Conservation (phyloP, 2,113 vertebrate species). For the Pipra filicauda region DNA sequence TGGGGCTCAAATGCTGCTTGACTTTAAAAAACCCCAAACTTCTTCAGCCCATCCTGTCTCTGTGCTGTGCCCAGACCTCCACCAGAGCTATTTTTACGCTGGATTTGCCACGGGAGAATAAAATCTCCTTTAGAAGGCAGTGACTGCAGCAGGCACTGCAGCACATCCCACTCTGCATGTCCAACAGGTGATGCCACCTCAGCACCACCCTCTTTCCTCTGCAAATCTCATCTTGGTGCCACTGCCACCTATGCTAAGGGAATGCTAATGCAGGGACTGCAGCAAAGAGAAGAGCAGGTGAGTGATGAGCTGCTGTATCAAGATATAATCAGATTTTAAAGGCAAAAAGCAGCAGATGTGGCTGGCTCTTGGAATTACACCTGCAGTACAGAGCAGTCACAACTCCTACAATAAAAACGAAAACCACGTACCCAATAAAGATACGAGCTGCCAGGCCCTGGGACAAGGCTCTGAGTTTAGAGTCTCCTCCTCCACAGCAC, state of each 20-base stretch:
- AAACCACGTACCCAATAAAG: not conserved
- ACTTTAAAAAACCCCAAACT: not conserved
- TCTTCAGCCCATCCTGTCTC: not conserved
- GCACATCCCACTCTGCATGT: not conserved
- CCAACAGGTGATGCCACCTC: not conserved
- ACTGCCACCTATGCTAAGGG: fast-evolving
- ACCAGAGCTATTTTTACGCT: not conserved
- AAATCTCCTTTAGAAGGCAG: not conserved
- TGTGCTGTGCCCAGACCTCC: not conserved
- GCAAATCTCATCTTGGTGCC: not conserved
- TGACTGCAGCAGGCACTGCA: not conserved
- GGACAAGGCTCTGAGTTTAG: not conserved
- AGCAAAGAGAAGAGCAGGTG: not conserved
- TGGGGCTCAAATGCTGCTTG: not conserved
- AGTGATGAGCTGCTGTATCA: fast-evolving
- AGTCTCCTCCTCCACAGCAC: not conserved
- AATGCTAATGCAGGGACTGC: not conserved
- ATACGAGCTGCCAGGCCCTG: not conserved
- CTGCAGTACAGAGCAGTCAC: not conserved
- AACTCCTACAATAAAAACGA: not conserved
- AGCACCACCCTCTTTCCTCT: not conserved
- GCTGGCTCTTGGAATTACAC: not conserved
- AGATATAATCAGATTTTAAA: not conserved
- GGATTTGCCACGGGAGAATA: not conserved
- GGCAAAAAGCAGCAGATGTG: not conserved